These are phyloP conservation scores for Osmoderma eremita DNA, from an alignment of 2,888 invertebrate genomes.

Conservation along the genomic window DNA sequence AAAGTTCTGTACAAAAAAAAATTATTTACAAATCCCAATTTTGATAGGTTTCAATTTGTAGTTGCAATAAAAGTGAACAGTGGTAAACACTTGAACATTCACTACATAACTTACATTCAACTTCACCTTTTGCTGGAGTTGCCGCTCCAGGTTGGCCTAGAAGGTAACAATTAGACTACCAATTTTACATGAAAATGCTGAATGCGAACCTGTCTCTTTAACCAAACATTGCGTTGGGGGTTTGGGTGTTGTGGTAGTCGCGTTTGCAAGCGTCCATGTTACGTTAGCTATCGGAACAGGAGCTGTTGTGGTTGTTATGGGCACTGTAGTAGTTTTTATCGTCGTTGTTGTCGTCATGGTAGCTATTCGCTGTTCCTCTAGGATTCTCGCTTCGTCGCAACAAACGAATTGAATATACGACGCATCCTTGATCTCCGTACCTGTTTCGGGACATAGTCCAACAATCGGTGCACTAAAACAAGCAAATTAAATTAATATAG, in stretches of 20 bases:
- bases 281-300: not conserved
- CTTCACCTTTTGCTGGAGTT: too few relatives aligned
- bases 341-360: constrained; percentile 5
- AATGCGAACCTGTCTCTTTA: too few relatives aligned
- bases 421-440: constrained; percentile 53
- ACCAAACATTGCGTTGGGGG: constrained; percentile 8
- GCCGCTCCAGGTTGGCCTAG: too few relatives aligned
- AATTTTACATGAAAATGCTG: too few relatives aligned
- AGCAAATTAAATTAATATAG: constrained; percentile 1
- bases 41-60: too few relatives aligned
- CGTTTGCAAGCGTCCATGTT: constrained; percentile 1
- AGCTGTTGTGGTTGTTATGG: not conserved
- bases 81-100: too few relatives aligned
- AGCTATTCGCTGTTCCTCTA: constrained; percentile 23
- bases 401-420: constrained; percentile 52
- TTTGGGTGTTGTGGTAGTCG: constrained; percentile 16
- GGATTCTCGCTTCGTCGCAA: constrained; percentile 39
- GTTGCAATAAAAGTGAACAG: too few relatives aligned
- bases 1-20: too few relatives aligned
- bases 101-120: too few relatives aligned
- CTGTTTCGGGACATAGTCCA: constrained; percentile 51
- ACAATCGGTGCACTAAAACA: constrained; percentile 46
- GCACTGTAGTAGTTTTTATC: not conserved
- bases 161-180: too few relatives aligned
- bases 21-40: too few relatives aligned